These are phyloP conservation scores for Planiliza haematocheilus DNA, from an alignment of 2,113 vertebrate genomes.

Conservation along the genomic window DNA sequence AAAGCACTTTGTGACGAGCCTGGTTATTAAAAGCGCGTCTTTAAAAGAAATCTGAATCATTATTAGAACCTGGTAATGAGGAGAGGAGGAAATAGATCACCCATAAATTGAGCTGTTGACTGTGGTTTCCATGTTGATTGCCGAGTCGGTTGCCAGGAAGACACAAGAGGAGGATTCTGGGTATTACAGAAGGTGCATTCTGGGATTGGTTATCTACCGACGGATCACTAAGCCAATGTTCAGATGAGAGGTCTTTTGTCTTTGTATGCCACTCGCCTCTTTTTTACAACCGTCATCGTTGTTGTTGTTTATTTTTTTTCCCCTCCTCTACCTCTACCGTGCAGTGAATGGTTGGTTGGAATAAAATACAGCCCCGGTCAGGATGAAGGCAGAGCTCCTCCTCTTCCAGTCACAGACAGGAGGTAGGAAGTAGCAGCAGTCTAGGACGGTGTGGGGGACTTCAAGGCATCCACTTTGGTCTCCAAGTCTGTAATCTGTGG, in stretches of 20 bases:
- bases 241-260: conserved; percentile 32
- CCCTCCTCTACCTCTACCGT: conserved; percentile 24
- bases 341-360: conserved; percentile 60
- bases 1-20: conserved; percentile 80
- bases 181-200: conserved; percentile 53
- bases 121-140: conserved; percentile 52
- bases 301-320: neutral
- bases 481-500: conserved; percentile 89
- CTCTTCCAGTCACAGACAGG: conserved; percentile 58
- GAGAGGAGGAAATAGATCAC: conserved; percentile 31
- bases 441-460: conserved; percentile 89
- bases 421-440: conserved; percentile 64
- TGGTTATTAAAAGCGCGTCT: conserved; percentile 57
- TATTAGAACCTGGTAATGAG: conserved; percentile 36
- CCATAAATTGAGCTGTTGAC: conserved; percentile 19
- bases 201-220: conserved; percentile 44
- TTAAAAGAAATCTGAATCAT: conserved; percentile 14
- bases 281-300: neutral
- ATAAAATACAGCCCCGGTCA: conserved; percentile 54
- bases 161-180: conserved; percentile 62
- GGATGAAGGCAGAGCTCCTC: conserved; percentile 65
- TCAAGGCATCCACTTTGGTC: conserved; percentile 92
- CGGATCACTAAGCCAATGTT: conserved; percentile 27
- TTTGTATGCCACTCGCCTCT: conserved; percentile 3
- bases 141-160: conserved; percentile 68